Evolutionary conservation across 2,888 invertebrate species (phyloP), one percentile per base, ranked within the genome.

Genomic region (Melieria crassipennis): DNA sequence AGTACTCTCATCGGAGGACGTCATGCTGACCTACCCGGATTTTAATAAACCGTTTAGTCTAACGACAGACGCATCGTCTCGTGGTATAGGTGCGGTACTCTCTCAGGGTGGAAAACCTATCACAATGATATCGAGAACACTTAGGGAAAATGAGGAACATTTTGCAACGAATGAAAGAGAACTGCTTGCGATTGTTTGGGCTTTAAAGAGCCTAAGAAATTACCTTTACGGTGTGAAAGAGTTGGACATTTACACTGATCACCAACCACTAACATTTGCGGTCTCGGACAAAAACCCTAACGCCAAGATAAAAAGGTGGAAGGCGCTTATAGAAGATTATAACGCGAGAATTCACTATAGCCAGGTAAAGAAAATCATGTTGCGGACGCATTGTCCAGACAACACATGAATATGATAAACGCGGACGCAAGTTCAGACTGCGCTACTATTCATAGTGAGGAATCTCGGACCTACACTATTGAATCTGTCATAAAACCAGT

Each of bases 401-500:
- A 65, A 30, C 46, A 58, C 4, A 30, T 58, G 4, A 43, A 11
- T 10, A 58, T 10, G 56, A 6, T 58, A 4, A 10, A 30, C 7
- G 57, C 1, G 16, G 16, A 16, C 16, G 47, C 16, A 4, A 45
- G 60, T n/a, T 60, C 45, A 7, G 50, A 50, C 11, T 30, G 30
- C 11, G 63, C 50, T 7, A 66, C 66, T 9, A 55, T 73, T 5
- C 56, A 73, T 48, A 75, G 74, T n/a, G 70, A 73, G 13, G 16
- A 58, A 11, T 75, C 76, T 10, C 52, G 75, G 7, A 74, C 76
- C 0, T 73, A 75, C 56, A 75, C 71, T 9, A 75, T 75, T 50
- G 74, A 76, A 42, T 46, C 73, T 11, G 73, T 71, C n/a, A 74
- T 76, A 3, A 78, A 76, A n/a, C 77, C 77, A 6, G 42, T 76